Conservation (phyloP, 2,797 vertebrate genomes). For the Pseudocheirus occidentalis region DNA sequence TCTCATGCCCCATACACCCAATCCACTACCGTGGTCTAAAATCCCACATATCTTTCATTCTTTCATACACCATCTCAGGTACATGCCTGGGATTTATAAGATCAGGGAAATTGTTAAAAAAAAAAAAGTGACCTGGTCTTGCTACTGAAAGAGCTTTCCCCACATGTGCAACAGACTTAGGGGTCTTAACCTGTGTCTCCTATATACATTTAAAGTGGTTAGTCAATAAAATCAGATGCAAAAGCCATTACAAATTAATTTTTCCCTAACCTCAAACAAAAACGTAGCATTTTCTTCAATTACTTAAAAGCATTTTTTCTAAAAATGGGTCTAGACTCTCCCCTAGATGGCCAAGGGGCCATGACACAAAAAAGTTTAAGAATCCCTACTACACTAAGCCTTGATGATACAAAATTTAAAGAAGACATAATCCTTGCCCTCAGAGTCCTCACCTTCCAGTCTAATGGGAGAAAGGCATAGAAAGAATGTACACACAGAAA, state of each 20-base stretch:
- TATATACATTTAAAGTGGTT: neutral
- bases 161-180: neutral
- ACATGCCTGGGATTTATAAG: neutral
- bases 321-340: neutral
- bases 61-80: neutral
- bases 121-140: neutral
- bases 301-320: neutral
- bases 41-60: neutral
- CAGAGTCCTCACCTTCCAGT: neutral
- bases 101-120: neutral
- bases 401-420: neutral
- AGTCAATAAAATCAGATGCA: neutral
- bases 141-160: neutral
- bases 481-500: neutral
- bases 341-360: neutral
- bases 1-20: neutral
- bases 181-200: neutral
- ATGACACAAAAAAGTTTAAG: neutral
- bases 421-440: neutral
- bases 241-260: neutral
- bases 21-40: neutral
- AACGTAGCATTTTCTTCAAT: neutral
- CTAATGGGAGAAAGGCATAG: neutral
- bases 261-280: neutral
- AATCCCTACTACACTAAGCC: neutral